phyloP scores from a whole-genome alignment of 2,888 invertebrate genomes.

The Quadriops clusia region DNA sequence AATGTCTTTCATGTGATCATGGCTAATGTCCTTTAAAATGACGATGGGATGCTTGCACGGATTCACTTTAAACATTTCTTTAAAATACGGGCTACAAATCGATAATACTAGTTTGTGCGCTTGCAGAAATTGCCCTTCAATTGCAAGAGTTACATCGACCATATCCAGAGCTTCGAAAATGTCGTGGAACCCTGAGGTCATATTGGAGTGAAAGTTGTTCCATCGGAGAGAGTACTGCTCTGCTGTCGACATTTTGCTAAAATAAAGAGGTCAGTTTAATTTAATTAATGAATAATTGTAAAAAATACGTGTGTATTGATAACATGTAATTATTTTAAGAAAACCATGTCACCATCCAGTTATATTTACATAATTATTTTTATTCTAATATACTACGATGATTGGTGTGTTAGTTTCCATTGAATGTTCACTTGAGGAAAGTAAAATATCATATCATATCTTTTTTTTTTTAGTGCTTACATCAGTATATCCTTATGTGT shows the following conservation, averaged over 20 bases:
- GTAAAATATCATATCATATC: too few species aligned
- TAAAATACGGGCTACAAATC: conserved; percentile 69
- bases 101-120: conserved; percentile 69
- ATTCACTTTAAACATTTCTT: conserved; percentile 60
- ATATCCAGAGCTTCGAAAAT: conserved; percentile 59
- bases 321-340: conserved; percentile 6
- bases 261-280: too few species aligned
- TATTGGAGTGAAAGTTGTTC: conserved; percentile 69
- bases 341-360: conserved; percentile 7
- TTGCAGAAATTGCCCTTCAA: conserved; percentile 63
- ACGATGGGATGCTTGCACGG: conserved; percentile 64
- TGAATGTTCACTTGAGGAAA: too few species aligned
- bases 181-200: conserved; percentile 59
- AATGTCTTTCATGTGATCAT: conserved; percentile 55
- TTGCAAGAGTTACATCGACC: conserved; percentile 67
- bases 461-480: too few species aligned
- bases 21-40: conserved; percentile 57
- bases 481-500: too few species aligned
- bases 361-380: too few species aligned
- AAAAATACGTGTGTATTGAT: too few species aligned
- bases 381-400: too few species aligned
- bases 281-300: too few species aligned
- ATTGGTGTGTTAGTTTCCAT: too few species aligned
- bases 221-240: conserved; percentile 65
- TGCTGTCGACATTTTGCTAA: conserved; percentile 36